A percentile compares a stretch with the other conserved stretches of the same genome.
These are phyloP conservation scores for Brachionus calyciflorus DNA, from an alignment of 1,140 invertebrate genomes.

Conservation along the genomic window DNA sequence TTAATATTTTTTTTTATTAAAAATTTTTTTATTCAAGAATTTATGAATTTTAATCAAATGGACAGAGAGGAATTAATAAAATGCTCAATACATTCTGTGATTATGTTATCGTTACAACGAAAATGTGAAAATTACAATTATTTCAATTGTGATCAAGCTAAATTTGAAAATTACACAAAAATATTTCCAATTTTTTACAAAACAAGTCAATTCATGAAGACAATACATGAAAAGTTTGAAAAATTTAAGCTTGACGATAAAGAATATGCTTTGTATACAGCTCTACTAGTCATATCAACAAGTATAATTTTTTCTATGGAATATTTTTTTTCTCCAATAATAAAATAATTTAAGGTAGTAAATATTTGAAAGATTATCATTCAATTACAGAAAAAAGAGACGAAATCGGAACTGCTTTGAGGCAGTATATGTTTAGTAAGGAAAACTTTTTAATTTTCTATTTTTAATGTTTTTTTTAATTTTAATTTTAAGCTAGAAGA, in stretches of 20 bases:
- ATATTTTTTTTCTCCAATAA: not conserved
- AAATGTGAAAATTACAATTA: conserved; percentile 45
- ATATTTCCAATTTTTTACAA: conserved; percentile 41
- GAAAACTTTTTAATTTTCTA: not conserved
- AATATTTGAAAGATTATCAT: conserved; percentile 20
- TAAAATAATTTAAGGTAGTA: not conserved
- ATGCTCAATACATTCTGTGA: conserved; percentile 40
- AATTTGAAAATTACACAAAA: conserved; percentile 26
- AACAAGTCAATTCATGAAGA: conserved; percentile 35
- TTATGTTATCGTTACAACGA: conserved; percentile 16
- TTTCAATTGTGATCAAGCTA: conserved; percentile 42
- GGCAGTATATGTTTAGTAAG: conserved; percentile 42
- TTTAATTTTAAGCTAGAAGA: conserved; percentile 22
- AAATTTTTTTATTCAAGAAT: not conserved
- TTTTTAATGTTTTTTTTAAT: not conserved
- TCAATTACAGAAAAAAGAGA: conserved; percentile 24
- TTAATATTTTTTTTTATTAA: not conserved
- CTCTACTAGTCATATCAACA: conserved; percentile 40
- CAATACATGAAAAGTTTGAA: conserved; percentile 45
- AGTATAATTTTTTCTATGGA: not conserved
- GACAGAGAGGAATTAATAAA: conserved; percentile 46
- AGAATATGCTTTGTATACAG: conserved; percentile 35
- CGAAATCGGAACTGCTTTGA: conserved; percentile 37
- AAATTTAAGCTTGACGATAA: conserved; percentile 47
- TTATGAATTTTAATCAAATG: not conserved